phyloP scores from a whole-genome alignment of 2,888 invertebrate genomes.

The Resseliella maxima region DNA sequence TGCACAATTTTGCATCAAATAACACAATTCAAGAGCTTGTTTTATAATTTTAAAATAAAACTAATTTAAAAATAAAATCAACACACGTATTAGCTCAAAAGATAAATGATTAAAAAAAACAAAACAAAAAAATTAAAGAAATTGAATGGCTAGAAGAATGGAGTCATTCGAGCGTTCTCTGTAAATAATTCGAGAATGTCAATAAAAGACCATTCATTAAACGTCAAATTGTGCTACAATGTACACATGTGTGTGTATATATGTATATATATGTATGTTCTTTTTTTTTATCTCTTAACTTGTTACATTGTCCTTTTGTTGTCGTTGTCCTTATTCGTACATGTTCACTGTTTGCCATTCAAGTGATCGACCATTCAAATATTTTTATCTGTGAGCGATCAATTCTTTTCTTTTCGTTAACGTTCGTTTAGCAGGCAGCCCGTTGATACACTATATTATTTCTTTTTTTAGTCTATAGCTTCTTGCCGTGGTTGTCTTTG shows the following conservation, averaged over 20 bases:
- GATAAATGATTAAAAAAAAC: too few relatives aligned
- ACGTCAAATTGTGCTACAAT: neutral
- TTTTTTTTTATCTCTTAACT: neutral
- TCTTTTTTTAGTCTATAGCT: neutral
- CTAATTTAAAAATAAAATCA: neutral
- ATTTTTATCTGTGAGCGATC: conserved; percentile 41
- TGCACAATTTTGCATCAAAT: neutral
- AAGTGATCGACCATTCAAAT: conserved; percentile 51
- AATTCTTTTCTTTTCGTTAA: neutral
- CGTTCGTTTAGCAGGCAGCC: neutral
- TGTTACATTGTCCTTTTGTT: conserved; percentile 21
- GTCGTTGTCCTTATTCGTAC: conserved; percentile 30
- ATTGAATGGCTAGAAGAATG: neutral
- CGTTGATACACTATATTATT: neutral
- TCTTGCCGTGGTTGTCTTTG: neutral
- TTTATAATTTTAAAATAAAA: too few relatives aligned
- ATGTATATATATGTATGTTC: neutral
- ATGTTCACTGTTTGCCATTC: neutral
- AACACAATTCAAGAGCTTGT: too few relatives aligned
- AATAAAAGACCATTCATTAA: conserved; percentile 35
- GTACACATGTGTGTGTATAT: neutral
- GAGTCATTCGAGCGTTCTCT: neutral
- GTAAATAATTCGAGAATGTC: neutral
- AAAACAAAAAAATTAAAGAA: too few relatives aligned
- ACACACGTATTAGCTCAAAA: too few relatives aligned